Percentiles rank a stretch among this genome's conserved stretches.
Evolutionary conservation across 2,888 invertebrate genomes (phyloP).

Genomic region (Macaria liturata): DNA sequence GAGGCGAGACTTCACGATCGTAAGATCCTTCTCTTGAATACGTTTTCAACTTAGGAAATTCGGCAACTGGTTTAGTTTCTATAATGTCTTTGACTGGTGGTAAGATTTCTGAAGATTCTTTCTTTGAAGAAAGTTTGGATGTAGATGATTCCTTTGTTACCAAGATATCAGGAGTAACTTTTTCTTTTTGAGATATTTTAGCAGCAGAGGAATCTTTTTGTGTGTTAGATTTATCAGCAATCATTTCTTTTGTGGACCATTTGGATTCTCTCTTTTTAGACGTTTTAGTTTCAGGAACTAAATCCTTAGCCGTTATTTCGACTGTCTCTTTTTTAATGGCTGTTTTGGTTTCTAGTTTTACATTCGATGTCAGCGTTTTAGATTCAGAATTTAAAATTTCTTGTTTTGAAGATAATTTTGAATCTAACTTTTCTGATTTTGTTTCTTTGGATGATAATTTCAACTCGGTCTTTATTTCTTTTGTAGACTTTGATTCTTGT

Average conservation of each 20-base stretch:
- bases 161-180: slow-evolving; percentile 2
- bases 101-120: slow-evolving; percentile 3
- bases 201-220: slow-evolving; percentile 5
- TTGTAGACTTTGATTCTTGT: slow-evolving; percentile 1
- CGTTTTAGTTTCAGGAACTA: slow-evolving; percentile 4
- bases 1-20: slow-evolving; percentile 25
- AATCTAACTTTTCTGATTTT: not conserved
- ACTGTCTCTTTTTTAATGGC: slow-evolving; percentile 4
- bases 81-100: not conserved
- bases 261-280: slow-evolving; percentile 7
- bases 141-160: slow-evolving; percentile 2
- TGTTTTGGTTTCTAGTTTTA: not conserved
- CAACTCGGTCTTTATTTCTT: slow-evolving; percentile 6
- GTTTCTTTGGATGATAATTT: slow-evolving; percentile 1
- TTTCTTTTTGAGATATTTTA: slow-evolving; percentile 1
- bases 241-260: slow-evolving; percentile 2
- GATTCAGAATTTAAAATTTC: slow-evolving; percentile 2
- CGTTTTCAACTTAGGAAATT: slow-evolving; percentile 9
- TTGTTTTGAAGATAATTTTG: not conserved
- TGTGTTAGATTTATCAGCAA: slow-evolving; percentile 1
- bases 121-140: slow-evolving; percentile 8
- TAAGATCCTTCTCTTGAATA: slow-evolving; percentile 19
- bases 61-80: slow-evolving; percentile 3
- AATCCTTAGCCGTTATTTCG: slow-evolving; percentile 3
- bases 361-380: not conserved